Percentiles rank a stretch among this genome's conserved stretches.
Evolutionary conservation across 1,140 invertebrate species (phyloP).

Genomic region (Sycophaga agraensis): DNA sequence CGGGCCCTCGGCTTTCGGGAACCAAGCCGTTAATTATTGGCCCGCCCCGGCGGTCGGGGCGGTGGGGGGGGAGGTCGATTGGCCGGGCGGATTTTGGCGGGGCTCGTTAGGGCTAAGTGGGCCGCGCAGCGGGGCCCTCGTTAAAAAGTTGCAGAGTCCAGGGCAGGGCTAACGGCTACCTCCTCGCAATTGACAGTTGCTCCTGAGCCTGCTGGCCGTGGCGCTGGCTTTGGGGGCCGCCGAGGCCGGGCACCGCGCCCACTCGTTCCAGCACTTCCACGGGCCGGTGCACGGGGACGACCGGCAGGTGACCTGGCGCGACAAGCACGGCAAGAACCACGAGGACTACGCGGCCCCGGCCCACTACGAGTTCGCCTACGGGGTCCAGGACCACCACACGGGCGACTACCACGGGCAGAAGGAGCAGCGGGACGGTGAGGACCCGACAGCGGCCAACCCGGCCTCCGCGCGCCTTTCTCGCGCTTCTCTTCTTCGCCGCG

Average conservation of each 20-base stretch:
- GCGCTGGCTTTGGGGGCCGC: neutral
- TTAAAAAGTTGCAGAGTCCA: no score
- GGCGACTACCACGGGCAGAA: slow-evolving; percentile 66
- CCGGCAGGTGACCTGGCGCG: slow-evolving; percentile 46
- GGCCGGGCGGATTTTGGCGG: no score
- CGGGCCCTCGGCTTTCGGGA: no score
- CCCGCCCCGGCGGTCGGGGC: no score
- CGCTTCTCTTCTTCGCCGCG: neutral
- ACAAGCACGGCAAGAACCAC: slow-evolving; percentile 47
- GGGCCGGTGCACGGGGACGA: slow-evolving; percentile 50
- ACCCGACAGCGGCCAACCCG: neutral
- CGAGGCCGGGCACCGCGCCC: slow-evolving; percentile 40
- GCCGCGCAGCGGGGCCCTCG: no score
- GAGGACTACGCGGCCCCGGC: slow-evolving; percentile 55
- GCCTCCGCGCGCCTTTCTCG: no score
- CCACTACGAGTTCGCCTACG: slow-evolving; percentile 66
- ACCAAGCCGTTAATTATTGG: no score
- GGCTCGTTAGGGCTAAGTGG: no score
- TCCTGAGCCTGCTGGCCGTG: neutral
- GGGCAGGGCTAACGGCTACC: no score
- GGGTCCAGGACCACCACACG: slow-evolving; percentile 64
- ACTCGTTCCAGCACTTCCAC: slow-evolving; percentile 54
- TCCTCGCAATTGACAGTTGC: no score
- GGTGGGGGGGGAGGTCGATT: no score
- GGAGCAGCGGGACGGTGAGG: slow-evolving; percentile 62